Evolutionary conservation across 1,140 invertebrate species (phyloP).

Genomic region (Pachypeltis micranthus): DNA sequence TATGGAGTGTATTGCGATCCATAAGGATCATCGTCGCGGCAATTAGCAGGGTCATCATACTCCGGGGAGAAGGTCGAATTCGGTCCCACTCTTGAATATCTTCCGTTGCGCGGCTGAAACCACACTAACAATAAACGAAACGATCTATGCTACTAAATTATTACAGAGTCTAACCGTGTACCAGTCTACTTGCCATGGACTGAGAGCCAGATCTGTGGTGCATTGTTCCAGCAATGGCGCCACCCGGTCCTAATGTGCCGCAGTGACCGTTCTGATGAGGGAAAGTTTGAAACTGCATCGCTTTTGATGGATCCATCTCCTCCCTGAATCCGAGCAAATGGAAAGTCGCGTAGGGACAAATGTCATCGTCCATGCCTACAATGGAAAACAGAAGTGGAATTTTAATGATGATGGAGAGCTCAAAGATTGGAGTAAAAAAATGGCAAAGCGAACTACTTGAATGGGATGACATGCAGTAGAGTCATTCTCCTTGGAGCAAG

Average conservation of each 20-base stretch:
- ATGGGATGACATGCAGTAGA: too few relatives aligned
- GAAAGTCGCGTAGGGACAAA: constrained; percentile 88
- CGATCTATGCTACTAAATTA: neutral
- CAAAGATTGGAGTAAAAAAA: too few relatives aligned
- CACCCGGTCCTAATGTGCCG: constrained; percentile 61
- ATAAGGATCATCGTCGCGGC: constrained; percentile 79
- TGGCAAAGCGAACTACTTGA: too few relatives aligned
- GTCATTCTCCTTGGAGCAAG: too few relatives aligned
- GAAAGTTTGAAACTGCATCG: constrained; percentile 74
- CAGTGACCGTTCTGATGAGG: constrained; percentile 65
- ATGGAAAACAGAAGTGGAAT: neutral
- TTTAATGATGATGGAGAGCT: too few relatives aligned
- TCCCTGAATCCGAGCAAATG: constrained; percentile 85
- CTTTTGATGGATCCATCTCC: constrained; percentile 81
- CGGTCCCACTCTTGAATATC: constrained; percentile 48
- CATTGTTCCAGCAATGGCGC: constrained; percentile 42
- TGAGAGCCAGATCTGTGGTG: constrained; percentile 75
- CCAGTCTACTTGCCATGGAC: constrained; percentile 70
- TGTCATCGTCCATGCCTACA: constrained; percentile 82
- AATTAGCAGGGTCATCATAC: constrained; percentile 85
- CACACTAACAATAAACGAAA: neutral
- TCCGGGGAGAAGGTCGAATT: constrained; percentile 50
- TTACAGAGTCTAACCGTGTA: too few relatives aligned
- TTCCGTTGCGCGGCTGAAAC: constrained; percentile 56
- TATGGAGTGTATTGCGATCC: constrained; percentile 68